Evolutionary conservation across 2,113 vertebrate genomes (phyloP).

Genomic region (Lota lota): DNA sequence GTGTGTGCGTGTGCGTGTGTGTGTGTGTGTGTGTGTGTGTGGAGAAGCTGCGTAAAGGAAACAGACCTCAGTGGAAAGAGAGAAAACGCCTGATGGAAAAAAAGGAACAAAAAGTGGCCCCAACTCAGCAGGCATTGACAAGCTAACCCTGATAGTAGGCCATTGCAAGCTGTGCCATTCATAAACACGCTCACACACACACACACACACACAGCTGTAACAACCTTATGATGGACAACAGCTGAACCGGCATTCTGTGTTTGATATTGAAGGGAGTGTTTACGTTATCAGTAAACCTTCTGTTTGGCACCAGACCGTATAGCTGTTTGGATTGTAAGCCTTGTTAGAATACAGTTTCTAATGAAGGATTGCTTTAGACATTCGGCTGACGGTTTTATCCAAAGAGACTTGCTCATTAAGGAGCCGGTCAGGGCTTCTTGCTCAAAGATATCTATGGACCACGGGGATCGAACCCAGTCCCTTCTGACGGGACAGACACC

Average conservation of each 20-base stretch:
- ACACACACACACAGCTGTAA: conserved; percentile 44
- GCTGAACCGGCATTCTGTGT: too few species aligned
- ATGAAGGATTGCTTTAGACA: too few species aligned
- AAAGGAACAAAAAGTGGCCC: neutral
- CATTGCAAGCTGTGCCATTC: conserved; percentile 46
- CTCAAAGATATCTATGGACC: too few species aligned
- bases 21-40: conserved; percentile 54
- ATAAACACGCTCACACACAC: conserved; percentile 21
- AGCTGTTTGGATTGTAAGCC: too few species aligned
- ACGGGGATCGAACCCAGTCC: too few species aligned
- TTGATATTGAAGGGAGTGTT: too few species aligned
- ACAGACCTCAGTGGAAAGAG: conserved; percentile 60
- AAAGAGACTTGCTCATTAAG: too few species aligned
- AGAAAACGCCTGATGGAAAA: conserved; percentile 52
- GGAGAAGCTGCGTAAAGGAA: conserved; percentile 51
- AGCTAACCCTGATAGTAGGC: conserved; percentile 44
- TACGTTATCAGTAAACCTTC: too few species aligned
- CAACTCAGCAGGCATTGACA: conserved; percentile 44
- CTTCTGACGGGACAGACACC: too few species aligned
- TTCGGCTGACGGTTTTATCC: neutral
- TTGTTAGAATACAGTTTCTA: too few species aligned
- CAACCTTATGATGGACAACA: conserved; percentile 26
- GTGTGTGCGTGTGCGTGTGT: conserved; percentile 21
- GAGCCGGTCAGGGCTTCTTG: too few species aligned
- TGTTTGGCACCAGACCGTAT: too few species aligned